These are phyloP conservation scores for Todiramphus saurophagus DNA, from an alignment of 2,113 vertebrate species.

Conservation along the genomic window DNA sequence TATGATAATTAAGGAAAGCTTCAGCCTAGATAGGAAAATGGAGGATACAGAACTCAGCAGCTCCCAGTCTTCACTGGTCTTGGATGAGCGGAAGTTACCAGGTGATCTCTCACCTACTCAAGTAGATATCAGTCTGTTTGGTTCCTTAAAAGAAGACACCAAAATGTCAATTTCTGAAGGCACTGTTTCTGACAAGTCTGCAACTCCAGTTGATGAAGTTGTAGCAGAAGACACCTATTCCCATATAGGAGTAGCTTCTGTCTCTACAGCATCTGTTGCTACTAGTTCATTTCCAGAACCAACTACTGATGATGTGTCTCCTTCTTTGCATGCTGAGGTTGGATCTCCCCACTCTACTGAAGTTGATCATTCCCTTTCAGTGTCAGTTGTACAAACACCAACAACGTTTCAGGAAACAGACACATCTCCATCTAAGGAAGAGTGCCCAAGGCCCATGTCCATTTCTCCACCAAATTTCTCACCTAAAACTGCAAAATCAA, in stretches of 20 bases:
- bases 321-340: constrained; percentile 93
- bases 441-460: constrained; percentile 95
- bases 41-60: constrained; percentile 62
- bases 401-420: constrained; percentile 93
- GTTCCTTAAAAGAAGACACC: constrained; percentile 90
- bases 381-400: constrained; percentile 94
- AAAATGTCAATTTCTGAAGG: constrained; percentile 99
- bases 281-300: constrained; percentile 95
- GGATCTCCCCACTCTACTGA: constrained; percentile 96
- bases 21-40: constrained; percentile 64
- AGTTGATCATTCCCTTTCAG: constrained; percentile 96
- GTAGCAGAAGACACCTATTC: constrained; percentile 96
- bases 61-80: constrained; percentile 66
- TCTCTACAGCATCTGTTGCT: constrained; percentile 92
- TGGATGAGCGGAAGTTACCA: constrained; percentile 74
- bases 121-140: constrained; percentile 79
- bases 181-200: constrained; percentile 94
- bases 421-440: constrained; percentile 91
- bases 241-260: constrained; percentile 90
- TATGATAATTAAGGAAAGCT: constrained; percentile 68
- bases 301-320: constrained; percentile 91
- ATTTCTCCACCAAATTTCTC: constrained; percentile 94
- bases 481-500: constrained; percentile 86
- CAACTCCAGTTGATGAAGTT: constrained; percentile 90
- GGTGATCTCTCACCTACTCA: constrained; percentile 81